These are phyloP conservation scores for Leptopilina clavipes DNA, from an alignment of 1,140 invertebrate species.

Conservation along the genomic window DNA sequence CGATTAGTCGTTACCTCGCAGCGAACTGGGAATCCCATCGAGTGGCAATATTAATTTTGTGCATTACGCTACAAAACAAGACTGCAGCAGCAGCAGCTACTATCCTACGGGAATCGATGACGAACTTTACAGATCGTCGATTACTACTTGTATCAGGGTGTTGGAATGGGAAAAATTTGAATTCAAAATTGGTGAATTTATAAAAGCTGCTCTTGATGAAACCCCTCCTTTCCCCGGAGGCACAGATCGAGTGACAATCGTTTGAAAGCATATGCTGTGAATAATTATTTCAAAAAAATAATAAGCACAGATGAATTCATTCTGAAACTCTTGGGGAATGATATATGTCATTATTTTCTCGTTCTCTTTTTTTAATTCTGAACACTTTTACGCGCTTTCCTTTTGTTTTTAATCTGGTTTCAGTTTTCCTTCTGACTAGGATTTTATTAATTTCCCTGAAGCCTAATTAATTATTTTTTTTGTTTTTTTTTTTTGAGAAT, in stretches of 20 bases:
- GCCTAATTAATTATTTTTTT: too few relatives aligned
- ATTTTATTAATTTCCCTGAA: too few relatives aligned
- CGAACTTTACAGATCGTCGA: conserved; percentile 22
- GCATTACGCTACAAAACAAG: conserved; percentile 14
- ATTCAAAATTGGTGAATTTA: conserved; percentile 15
- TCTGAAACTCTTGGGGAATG: neutral
- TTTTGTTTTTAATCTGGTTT: too few relatives aligned
- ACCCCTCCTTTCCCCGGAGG: neutral
- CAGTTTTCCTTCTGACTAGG: too few relatives aligned
- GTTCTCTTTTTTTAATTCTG: neutral
- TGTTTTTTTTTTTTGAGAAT: too few relatives aligned
- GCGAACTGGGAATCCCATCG: conserved; percentile 45
- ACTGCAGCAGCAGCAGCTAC: neutral
- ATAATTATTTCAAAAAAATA: conserved; percentile 30
- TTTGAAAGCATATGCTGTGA: neutral
- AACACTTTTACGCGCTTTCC: neutral
- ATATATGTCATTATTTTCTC: neutral
- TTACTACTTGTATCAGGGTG: conserved; percentile 9
- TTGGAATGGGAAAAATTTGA: conserved; percentile 26
- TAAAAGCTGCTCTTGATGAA: neutral
- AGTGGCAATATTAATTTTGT: conserved; percentile 56
- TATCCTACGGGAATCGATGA: conserved; percentile 17
- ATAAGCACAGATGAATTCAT: conserved; percentile 11
- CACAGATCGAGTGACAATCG: neutral
- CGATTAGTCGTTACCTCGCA: conserved; percentile 45